A percentile compares a stretch with the other conserved stretches of the same genome.
phyloP scores from a whole-genome alignment of 2,797 vertebrate genomes.

The Rhabdomys pumilio region DNA sequence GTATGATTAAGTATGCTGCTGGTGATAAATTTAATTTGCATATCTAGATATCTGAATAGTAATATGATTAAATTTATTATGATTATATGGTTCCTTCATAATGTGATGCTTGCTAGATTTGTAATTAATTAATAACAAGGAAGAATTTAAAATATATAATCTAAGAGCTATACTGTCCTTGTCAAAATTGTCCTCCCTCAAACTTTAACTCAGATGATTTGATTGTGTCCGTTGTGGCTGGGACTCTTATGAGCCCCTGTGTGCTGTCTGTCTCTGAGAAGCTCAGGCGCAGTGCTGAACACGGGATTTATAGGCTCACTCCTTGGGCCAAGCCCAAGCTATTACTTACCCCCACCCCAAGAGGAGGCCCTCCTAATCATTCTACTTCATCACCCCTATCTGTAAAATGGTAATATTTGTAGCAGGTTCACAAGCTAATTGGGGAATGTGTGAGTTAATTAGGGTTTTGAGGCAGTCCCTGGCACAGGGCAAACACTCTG shows the following conservation, averaged over 20 bases:
- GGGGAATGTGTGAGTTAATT: not conserved
- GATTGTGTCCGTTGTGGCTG: not conserved
- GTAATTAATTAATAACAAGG: conserved; percentile 68
- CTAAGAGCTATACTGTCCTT: conserved; percentile 25
- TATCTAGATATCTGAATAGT: conserved; percentile 29
- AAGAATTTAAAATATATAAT: conserved; percentile 67
- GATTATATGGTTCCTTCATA: conserved; percentile 42
- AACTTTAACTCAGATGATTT: conserved; percentile 2
- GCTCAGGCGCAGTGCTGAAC: not conserved
- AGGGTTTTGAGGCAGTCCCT: not conserved
- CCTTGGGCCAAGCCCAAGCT: not conserved
- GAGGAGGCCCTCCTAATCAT: not conserved
- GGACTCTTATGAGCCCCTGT: not conserved
- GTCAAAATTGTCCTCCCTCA: conserved; percentile 5
- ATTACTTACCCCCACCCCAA: not conserved
- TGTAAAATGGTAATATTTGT: not conserved
- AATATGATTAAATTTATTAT: conserved; percentile 66
- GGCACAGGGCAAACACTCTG: not conserved
- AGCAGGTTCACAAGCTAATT: not conserved
- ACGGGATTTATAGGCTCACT: not conserved
- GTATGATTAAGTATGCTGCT: conserved; percentile 30
- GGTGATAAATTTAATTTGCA: conserved; percentile 50
- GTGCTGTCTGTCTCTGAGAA: not conserved
- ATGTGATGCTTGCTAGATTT: conserved; percentile 54
- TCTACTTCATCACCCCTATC: not conserved